Evolutionary conservation across 53 echinoderm and acorn worm genomes (phyloP).

Genomic region (Crossaster papposus): DNA sequence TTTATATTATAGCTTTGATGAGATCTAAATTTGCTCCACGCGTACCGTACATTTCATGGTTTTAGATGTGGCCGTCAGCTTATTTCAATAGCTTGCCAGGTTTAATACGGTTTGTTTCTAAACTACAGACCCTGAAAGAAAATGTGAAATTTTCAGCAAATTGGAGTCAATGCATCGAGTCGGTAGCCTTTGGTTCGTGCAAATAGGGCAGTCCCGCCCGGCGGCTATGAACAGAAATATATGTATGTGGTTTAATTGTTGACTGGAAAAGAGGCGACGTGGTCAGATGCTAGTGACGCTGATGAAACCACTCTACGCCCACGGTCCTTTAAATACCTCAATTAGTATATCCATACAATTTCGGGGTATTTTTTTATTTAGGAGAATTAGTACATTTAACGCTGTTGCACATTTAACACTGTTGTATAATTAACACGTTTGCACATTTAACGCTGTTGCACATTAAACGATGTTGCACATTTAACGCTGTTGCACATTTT

Average conservation of each 20-base stretch:
- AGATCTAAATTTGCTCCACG: not conserved
- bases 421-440: too few species aligned
- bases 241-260: not conserved
- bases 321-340: too few species aligned
- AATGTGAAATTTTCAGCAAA: not conserved
- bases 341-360: too few species aligned
- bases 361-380: too few species aligned
- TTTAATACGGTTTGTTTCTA: not conserved
- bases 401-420: too few species aligned
- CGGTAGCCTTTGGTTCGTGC: not conserved
- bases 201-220: not conserved
- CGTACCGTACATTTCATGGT: not conserved
- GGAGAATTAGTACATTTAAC: too few species aligned
- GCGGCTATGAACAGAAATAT: not conserved
- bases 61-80: slow-evolving; percentile 5
- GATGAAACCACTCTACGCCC: not conserved
- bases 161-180: not conserved
- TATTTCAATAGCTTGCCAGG: not conserved
- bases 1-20: not conserved
- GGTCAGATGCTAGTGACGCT: not conserved
- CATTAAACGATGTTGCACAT: too few species aligned
- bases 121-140: not conserved
- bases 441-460: too few species aligned
- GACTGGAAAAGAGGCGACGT: not conserved
- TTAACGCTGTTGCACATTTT: too few species aligned